These are phyloP conservation scores for Sardinella longiceps DNA, from an alignment of 2,797 vertebrate genomes.

Conservation along the genomic window DNA sequence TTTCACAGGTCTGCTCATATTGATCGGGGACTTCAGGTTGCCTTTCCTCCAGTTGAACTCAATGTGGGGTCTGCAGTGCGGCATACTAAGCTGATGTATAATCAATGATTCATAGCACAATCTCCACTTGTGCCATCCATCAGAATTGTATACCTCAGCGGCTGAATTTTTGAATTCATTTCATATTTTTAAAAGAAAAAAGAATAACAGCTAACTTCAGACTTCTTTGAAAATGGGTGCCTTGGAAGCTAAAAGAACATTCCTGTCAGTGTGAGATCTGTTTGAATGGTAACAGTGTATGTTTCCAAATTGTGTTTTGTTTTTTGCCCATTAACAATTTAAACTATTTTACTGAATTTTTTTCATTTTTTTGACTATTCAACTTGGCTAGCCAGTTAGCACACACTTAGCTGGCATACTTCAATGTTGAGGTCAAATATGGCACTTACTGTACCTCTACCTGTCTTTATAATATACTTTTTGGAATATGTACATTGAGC, in stretches of 20 bases:
- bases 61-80: constrained; percentile 76
- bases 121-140: constrained; percentile 70
- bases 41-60: constrained; percentile 68
- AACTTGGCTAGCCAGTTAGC: too few relatives aligned
- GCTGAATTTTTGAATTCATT: constrained; percentile 67
- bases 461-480: too few relatives aligned
- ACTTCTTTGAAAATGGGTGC: not conserved
- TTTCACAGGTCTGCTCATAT: constrained; percentile 75
- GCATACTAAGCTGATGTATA: constrained; percentile 83
- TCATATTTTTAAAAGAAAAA: constrained; percentile 60
- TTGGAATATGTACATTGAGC: not conserved
- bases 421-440: too few relatives aligned
- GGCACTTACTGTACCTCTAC: too few relatives aligned
- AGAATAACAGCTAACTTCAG: not conserved
- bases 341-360: too few relatives aligned
- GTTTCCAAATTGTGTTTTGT: too few relatives aligned
- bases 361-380: too few relatives aligned
- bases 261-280: not conserved
- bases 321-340: too few relatives aligned
- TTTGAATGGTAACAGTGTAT: not conserved
- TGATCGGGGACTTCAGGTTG: constrained; percentile 80
- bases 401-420: too few relatives aligned
- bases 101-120: constrained; percentile 83
- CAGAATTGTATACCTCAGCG: constrained; percentile 76
- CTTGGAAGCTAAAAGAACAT: not conserved